phyloP scores from a whole-genome alignment of 2,113 vertebrate species.

The Pluvialis apricaria region DNA sequence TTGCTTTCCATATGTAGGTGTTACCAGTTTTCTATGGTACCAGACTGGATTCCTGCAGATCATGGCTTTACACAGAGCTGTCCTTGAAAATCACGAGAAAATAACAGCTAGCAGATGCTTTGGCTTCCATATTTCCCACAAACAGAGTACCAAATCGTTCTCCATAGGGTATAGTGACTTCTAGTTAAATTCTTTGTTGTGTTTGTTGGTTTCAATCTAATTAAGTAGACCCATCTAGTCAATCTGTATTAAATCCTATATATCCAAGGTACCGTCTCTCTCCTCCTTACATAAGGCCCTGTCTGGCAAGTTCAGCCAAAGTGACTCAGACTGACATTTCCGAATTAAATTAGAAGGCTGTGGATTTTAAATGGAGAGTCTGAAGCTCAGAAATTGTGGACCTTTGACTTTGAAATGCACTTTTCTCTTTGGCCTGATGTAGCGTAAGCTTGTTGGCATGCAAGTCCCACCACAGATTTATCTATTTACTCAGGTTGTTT shows the following conservation, averaged over 20 bases:
- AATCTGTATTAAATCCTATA: neutral
- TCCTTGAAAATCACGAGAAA: conserved; percentile 13
- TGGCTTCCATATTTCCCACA: neutral
- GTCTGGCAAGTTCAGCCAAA: neutral
- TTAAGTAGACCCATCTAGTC: neutral
- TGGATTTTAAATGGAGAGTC: conserved; percentile 1
- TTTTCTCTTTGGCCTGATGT: neutral
- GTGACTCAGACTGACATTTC: conserved; percentile 29
- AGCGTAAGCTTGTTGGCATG: neutral
- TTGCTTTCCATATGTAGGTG: neutral
- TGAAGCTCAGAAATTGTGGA: neutral
- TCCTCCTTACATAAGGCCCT: neutral
- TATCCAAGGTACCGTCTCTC: neutral
- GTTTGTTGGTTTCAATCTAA: neutral
- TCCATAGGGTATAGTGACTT: neutral
- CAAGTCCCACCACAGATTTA: neutral
- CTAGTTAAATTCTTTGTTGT: neutral
- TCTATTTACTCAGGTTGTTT: neutral
- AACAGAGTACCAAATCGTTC: neutral
- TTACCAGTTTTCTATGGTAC: neutral
- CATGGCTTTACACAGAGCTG: neutral
- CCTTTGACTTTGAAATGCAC: conserved; percentile 3
- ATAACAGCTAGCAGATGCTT: neutral
- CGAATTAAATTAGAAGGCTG: neutral
- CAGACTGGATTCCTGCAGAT: neutral